Evolutionary conservation across 2,888 invertebrate species (phyloP).

Genomic region (Spisula subtruncata): DNA sequence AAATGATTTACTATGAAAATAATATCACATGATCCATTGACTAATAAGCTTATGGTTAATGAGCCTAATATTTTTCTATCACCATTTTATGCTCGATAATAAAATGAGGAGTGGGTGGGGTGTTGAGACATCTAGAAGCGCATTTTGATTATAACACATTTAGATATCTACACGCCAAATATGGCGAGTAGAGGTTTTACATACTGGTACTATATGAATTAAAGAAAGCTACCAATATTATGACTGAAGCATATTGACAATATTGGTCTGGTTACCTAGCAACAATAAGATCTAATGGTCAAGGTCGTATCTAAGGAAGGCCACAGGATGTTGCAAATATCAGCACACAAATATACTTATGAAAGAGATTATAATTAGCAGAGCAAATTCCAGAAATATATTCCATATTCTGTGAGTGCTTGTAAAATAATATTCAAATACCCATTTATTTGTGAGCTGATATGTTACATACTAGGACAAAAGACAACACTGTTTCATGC

Average conservation of each 20-base stretch:
- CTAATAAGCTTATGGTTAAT: constrained; percentile 35
- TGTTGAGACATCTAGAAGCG: not conserved
- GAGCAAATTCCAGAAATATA: not conserved
- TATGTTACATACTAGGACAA: not conserved
- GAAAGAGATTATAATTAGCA: not conserved
- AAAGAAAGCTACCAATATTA: constrained; percentile 14
- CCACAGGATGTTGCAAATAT: constrained; percentile 58
- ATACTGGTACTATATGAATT: constrained; percentile 29
- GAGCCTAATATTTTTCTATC: constrained; percentile 21
- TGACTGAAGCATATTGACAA: constrained; percentile 35
- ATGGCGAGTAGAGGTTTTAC: not conserved
- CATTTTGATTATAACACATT: not conserved
- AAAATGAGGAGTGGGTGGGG: not conserved
- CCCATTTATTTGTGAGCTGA: not conserved
- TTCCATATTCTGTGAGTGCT: not conserved
- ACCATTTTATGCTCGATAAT: not conserved
- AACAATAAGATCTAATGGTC: constrained; percentile 57
- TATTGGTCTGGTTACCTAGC: constrained; percentile 46
- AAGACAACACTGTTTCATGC: constrained; percentile 35
- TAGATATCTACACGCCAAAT: not conserved
- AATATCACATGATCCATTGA: not conserved
- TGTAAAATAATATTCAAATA: not conserved
- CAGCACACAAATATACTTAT: not conserved
- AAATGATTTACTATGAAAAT: not conserved
- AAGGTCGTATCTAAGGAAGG: constrained; percentile 67